Evolutionary conservation across 2,888 invertebrate species (phyloP), one percentile per base, ranked within the genome.

Genomic region (Bellardia pandia): DNA sequence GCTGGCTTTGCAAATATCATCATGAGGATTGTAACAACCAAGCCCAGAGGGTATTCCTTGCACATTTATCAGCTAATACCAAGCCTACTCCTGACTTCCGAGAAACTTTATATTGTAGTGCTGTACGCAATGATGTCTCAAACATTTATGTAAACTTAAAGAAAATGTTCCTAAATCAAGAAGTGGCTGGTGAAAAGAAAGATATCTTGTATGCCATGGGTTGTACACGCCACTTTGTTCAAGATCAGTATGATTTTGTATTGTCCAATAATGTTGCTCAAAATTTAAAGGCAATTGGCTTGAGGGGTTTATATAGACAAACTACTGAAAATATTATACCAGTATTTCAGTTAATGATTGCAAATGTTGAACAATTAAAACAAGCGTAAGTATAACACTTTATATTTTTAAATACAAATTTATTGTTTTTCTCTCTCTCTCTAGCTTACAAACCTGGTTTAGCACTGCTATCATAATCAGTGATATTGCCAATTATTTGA

Each of bases 161-260:
- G 95, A 86, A 93, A 0, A 94, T 95, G 81, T 97, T 95, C 92
- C 88, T 91, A 14, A 90, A 89, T 0, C 94, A 95, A 56, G 11
- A 95, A 95, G 45, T 94, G 96, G 0, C 95, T 95, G 14, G 94
- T 95, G 97, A 97, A 92, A 95, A 96, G 91, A 94, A 95, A n/a
- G 92, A 94, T 6, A 94, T 97, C 0, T 94, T 97, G 42, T 92
- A 93, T 53, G 95, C 95, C 1, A 93, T 98, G 76, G 96, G 96
- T 1, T 97, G 97, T 90, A 95, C 96, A 0, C 93, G 92, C n/a
- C 91, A 95, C 80, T 90, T 93, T 51, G 93, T 96, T 0, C 91
- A 92, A 11, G 89, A 79, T 94, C 96, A 89, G 93, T 95, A 83
- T 88, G 91, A 9, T 94, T 94, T 90, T 94, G 95, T 91, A 89